These are phyloP conservation scores for Poliocrania exsul DNA, from an alignment of 2,797 vertebrate genomes.

Conservation along the genomic window DNA sequence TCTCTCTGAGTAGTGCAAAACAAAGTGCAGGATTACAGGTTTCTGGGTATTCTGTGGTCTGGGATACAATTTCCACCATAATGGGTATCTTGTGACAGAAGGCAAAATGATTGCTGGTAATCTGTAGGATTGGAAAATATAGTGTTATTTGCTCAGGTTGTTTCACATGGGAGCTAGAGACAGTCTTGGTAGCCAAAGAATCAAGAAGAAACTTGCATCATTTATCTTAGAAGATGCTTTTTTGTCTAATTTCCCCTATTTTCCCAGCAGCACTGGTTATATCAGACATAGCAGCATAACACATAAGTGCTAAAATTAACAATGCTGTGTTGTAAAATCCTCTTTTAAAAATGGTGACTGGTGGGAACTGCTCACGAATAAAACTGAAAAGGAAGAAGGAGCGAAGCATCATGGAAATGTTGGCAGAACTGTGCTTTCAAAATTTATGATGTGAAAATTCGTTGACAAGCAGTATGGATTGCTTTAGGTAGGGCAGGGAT, in stretches of 20 bases:
- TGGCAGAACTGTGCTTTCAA: background rate
- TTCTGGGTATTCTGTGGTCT: background rate
- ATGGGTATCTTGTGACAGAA: background rate
- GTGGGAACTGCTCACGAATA: conserved; percentile 8
- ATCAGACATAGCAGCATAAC: conserved; percentile 1
- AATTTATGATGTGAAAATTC: background rate
- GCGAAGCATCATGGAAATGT: background rate
- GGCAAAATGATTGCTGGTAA: background rate
- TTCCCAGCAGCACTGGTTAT: background rate
- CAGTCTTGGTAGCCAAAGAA: background rate
- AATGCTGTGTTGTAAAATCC: conserved; percentile 4
- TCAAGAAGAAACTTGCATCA: background rate
- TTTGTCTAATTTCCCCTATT: background rate
- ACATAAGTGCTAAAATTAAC: conserved; percentile 29
- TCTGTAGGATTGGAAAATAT: background rate
- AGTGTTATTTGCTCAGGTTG: background rate
- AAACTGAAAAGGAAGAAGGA: background rate
- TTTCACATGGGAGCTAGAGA: background rate
- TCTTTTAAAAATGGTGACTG: background rate
- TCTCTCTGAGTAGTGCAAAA: background rate
- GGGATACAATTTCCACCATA: background rate
- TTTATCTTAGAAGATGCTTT: background rate
- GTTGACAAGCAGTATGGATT: background rate
- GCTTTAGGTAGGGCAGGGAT: background rate
- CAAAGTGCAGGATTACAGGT: background rate